A percentile compares a stretch with the other conserved stretches of the same genome.
phyloP scores from a whole-genome alignment of 2,113 vertebrate species.

The Penelope pileata region DNA sequence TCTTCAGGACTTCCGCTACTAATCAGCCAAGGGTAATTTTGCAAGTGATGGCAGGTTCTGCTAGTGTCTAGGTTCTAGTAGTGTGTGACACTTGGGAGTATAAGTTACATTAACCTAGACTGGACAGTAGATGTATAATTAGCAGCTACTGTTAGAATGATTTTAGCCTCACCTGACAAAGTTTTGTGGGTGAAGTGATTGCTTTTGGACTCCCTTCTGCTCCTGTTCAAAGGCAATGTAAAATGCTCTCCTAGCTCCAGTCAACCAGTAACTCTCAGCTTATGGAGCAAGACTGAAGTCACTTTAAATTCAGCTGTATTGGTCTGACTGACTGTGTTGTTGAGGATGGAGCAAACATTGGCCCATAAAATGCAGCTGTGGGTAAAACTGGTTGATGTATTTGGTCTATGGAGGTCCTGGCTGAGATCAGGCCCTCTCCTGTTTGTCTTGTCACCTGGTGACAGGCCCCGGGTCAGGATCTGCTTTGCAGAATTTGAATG shows the following conservation, averaged over 20 bases:
- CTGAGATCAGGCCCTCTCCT: rapidly evolving
- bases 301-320: not conserved
- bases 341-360: not conserved
- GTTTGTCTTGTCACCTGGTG: not conserved
- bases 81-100: rapidly evolving
- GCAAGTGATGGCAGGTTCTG: not conserved
- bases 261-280: not conserved
- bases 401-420: not conserved
- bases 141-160: not conserved
- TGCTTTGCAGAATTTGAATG: not conserved
- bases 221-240: rapidly evolving
- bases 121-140: not conserved
- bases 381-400: not conserved
- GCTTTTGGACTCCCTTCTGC: not conserved
- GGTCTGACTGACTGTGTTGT: rapidly evolving
- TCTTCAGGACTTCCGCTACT: not conserved
- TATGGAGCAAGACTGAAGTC: not conserved
- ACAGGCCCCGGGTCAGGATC: not conserved
- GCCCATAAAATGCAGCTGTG: not conserved
- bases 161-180: not conserved
- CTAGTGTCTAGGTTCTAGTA: not conserved
- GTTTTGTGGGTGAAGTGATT: not conserved
- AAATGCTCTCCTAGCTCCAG: not conserved
- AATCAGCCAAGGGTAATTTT: not conserved
- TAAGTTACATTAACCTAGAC: not conserved